phyloP scores from a whole-genome alignment of 1,140 invertebrate genomes.

The Polyergus mexicanus region DNA sequence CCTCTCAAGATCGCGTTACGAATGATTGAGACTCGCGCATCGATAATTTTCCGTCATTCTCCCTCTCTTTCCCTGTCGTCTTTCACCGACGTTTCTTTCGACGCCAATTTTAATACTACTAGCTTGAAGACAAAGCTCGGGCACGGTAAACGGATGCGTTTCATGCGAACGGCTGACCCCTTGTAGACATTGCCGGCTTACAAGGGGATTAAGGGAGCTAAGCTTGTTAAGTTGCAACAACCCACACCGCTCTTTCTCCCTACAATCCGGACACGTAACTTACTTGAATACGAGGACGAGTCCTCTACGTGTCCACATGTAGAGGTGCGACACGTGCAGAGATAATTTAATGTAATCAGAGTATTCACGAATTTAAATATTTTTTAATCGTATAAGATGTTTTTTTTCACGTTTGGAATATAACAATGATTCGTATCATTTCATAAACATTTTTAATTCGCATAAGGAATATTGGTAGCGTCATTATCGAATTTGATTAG shows the following conservation, averaged over 20 bases:
- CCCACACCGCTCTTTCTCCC: slow-evolving; percentile 66
- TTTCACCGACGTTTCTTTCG: slow-evolving; percentile 53
- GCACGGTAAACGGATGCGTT: slow-evolving; percentile 85
- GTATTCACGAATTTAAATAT: slow-evolving; percentile 2
- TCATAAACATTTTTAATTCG: background rate
- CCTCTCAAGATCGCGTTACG: background rate
- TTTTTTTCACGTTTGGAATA: background rate
- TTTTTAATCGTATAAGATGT: background rate
- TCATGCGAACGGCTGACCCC: slow-evolving; percentile 86
- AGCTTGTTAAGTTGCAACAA: slow-evolving; percentile 87
- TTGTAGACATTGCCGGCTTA: slow-evolving; percentile 87
- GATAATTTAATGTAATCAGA: slow-evolving; percentile 7
- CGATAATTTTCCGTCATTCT: slow-evolving; percentile 22
- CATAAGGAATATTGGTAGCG: background rate
- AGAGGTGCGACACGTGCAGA: slow-evolving; percentile 39
- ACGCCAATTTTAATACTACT: slow-evolving; percentile 72
- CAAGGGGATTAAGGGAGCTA: slow-evolving; percentile 86
- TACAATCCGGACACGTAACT: slow-evolving; percentile 66
- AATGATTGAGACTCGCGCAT: background rate
- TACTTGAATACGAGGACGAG: slow-evolving; percentile 58
- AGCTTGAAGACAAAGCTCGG: slow-evolving; percentile 73
- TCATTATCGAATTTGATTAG: background rate
- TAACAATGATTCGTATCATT: background rate
- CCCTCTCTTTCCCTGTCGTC: slow-evolving; percentile 47
- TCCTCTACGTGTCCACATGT: background rate